Percentiles rank a stretch among this genome's conserved stretches.
Evolutionary conservation across 2,888 invertebrate species (phyloP).

Genomic region (Chloroclystis v-ata): DNA sequence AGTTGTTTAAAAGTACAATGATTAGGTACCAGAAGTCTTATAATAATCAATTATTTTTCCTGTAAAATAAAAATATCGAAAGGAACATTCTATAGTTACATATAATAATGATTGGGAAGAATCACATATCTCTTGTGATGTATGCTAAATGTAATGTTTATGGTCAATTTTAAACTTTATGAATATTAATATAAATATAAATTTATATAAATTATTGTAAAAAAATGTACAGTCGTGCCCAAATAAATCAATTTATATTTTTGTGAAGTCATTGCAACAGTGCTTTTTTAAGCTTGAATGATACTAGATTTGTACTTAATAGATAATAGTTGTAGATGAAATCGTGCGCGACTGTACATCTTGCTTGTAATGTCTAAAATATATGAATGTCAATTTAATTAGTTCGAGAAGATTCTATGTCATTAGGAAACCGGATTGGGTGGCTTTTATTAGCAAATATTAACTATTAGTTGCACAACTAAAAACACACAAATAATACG

Average conservation of each 20-base stretch:
- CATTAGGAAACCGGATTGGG: no score
- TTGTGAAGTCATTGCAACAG: constrained; percentile 36
- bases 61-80: constrained; percentile 22
- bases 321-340: constrained; percentile 33
- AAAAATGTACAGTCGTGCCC: constrained; percentile 55
- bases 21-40: constrained; percentile 51
- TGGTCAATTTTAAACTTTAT: constrained; percentile 49
- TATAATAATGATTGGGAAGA: constrained; percentile 35
- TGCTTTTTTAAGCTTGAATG: constrained; percentile 48
- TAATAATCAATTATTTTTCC: constrained; percentile 21
- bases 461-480: no score
- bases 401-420: constrained; percentile 6
- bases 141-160: constrained; percentile 26
- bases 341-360: constrained; percentile 54
- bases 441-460: no score
- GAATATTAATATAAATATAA: constrained; percentile 25
- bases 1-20: constrained; percentile 51
- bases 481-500: no score
- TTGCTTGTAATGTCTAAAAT: constrained; percentile 42
- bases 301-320: constrained; percentile 50
- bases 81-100: constrained; percentile 23
- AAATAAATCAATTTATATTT: constrained; percentile 46
- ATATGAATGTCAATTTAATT: constrained; percentile 31
- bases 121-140: constrained; percentile 58
- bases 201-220: constrained; percentile 24